Evolutionary conservation across 2,797 vertebrate species (phyloP).

Genomic region (Anguilla megastoma): DNA sequence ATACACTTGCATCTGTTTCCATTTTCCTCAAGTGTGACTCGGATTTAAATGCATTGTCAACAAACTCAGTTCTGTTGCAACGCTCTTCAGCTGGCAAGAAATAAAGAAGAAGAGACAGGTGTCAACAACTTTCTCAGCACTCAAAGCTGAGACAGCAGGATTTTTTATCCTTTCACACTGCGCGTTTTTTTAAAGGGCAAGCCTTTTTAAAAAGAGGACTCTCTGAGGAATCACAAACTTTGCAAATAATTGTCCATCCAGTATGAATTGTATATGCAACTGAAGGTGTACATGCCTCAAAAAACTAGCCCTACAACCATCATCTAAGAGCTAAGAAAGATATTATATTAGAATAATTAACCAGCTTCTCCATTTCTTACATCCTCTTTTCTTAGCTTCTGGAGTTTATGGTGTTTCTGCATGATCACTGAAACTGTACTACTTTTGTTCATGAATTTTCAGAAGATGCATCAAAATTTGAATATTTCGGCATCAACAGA

Average conservation of each 20-base stretch:
- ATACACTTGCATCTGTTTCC: not conserved
- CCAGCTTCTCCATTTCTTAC: not conserved
- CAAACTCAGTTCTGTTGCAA: not conserved
- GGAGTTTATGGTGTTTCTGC: not conserved
- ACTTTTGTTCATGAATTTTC: too few species aligned
- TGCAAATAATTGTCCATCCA: not conserved
- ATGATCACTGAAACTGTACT: not conserved
- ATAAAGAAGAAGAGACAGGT: not conserved
- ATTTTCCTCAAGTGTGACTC: not conserved
- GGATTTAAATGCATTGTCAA: constrained; percentile 1
- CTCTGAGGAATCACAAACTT: not conserved
- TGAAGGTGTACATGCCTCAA: not conserved
- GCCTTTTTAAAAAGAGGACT: not conserved
- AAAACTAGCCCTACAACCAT: not conserved
- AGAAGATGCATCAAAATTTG: not conserved
- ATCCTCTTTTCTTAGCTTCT: not conserved
- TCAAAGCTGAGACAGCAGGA: not conserved
- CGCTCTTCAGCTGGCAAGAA: not conserved
- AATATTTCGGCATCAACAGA: not conserved
- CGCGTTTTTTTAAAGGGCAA: not conserved
- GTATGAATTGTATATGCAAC: not conserved
- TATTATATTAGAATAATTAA: not conserved
- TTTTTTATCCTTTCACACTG: not conserved
- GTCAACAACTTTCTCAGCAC: not conserved
- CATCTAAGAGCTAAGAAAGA: not conserved